Base-by-base conservation (phyloP, 1,140 invertebrate species). In the Megalonaias nervosa region DNA sequence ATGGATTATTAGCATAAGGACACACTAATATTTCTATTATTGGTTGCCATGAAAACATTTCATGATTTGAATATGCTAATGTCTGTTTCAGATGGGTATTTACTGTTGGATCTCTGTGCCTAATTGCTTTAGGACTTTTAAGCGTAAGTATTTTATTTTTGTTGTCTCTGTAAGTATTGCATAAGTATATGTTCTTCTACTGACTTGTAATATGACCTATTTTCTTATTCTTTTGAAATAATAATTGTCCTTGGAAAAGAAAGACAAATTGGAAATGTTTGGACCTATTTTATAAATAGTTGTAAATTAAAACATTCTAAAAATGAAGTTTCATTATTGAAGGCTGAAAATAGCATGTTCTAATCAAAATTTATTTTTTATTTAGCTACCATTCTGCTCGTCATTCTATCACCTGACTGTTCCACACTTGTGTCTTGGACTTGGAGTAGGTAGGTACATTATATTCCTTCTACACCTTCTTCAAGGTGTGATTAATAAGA, bases 401-500 rank as follows among this genome's bases (percentile, higher is more conserved):
- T 94, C 93, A 69, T 94, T 99, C 76, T 93, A 95, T 71, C 96
- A 99, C 89, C 92, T 99, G 84, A 98, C 99, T 81, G 92, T 96
- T 58, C 98, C 98, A 12, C 98, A 98, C 90, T 97, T 97, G 66
- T 96, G 96, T 15, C 93, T 99, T 12, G 98, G 98, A 76, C 98
- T 99, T 89, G 97, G 97, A 15, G 68, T 90, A 26, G 89, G 88
- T 88, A 84, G 82, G 80, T 65, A 71, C 5, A 60, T 56, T n/a
- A 31, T 56, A 13, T 23, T 19, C 11, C 31, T 23, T 38, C 3
- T 16, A 67, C 15, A 23, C 9, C 5, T 71, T 9, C 0, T 58
- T 16, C 6, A 6, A 48, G 38, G 6, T 9, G 5, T 48, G 38
- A 6, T 6, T 48, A 48, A 6, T 48, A 48, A 48, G 38, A 48